These are phyloP conservation scores for Drosophila putrida DNA, from an alignment of 2,888 invertebrate genomes.

Conservation along the genomic window DNA sequence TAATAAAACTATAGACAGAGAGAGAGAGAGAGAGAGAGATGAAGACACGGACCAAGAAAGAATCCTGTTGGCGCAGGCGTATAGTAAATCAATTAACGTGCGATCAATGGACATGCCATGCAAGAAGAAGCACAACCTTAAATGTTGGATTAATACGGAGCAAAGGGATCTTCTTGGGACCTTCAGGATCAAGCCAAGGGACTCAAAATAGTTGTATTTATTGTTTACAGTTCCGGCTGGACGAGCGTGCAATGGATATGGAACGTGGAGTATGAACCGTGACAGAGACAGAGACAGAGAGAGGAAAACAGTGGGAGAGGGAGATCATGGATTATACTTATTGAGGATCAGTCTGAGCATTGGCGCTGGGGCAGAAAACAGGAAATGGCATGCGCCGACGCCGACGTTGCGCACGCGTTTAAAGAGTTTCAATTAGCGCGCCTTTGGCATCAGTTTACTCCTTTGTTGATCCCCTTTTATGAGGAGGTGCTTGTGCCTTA, in stretches of 20 bases:
- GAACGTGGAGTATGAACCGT: slow-evolving; percentile 56
- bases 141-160: slow-evolving; percentile 44
- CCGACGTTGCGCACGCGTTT: slow-evolving; percentile 63
- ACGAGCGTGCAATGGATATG: slow-evolving; percentile 66
- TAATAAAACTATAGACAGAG: slow-evolving; percentile 65
- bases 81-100: slow-evolving; percentile 75
- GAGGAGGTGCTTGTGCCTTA: slow-evolving; percentile 18
- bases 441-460: slow-evolving; percentile 61
- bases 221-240: slow-evolving; percentile 84
- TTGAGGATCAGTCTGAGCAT: slow-evolving; percentile 20
- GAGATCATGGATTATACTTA: slow-evolving; percentile 35
- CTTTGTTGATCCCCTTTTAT: slow-evolving; percentile 59
- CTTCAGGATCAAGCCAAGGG: slow-evolving; percentile 9
- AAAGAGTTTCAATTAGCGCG: slow-evolving; percentile 68
- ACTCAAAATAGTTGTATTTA: slow-evolving; percentile 65
- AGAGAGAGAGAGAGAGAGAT: not conserved
- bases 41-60: slow-evolving; percentile 46
- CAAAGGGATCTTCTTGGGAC: slow-evolving; percentile 19
- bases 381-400: slow-evolving; percentile 65
- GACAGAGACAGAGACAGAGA: slow-evolving; percentile 19
- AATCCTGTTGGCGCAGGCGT: slow-evolving; percentile 64
- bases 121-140: slow-evolving; percentile 15
- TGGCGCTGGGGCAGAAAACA: slow-evolving; percentile 20
- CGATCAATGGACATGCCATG: slow-evolving; percentile 48
- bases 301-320: not conserved